Conservation (phyloP, 2,888 invertebrate species). For the Campoplex nolae region DNA sequence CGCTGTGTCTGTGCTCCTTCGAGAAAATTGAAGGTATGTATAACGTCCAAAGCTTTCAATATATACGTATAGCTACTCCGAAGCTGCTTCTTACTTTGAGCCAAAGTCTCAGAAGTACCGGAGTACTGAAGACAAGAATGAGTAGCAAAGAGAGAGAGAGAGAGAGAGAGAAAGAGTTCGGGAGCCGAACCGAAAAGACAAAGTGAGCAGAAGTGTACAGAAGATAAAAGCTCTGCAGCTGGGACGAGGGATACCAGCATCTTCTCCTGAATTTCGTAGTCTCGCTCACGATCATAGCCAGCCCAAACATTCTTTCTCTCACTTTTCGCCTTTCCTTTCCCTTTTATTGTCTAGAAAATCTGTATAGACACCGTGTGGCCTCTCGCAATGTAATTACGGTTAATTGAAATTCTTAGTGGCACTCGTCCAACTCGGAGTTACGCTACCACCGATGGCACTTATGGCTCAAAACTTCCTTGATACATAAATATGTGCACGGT, state of each 20-base stretch:
- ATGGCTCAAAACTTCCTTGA: constrained; percentile 29
- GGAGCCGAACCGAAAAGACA: constrained; percentile 26
- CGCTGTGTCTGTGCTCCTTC: constrained; percentile 31
- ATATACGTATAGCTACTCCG: constrained; percentile 1
- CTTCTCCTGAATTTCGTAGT: constrained; percentile 39
- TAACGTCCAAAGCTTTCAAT: constrained; percentile 21
- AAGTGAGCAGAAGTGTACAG: constrained; percentile 16
- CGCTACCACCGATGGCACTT: constrained; percentile 19
- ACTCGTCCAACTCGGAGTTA: constrained; percentile 74
- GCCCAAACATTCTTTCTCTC: constrained; percentile 15
- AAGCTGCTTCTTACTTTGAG: constrained; percentile 26
- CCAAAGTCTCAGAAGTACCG: constrained; percentile 60
- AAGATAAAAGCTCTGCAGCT: constrained; percentile 67
- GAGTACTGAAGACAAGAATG: constrained; percentile 31
- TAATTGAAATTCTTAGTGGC: constrained; percentile 82
- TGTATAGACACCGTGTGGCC: constrained; percentile 5
- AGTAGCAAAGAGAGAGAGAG: constrained; percentile 16
- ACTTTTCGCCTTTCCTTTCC: background rate
- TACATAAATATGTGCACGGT: background rate
- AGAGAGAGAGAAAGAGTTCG: constrained; percentile 31
- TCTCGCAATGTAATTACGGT: constrained; percentile 80
- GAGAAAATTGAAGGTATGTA: constrained; percentile 52
- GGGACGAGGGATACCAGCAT: constrained; percentile 28
- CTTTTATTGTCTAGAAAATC: background rate
- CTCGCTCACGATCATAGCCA: constrained; percentile 20